Conservation (phyloP, 2,888 invertebrate species). For the Agrotis clavis region DNA sequence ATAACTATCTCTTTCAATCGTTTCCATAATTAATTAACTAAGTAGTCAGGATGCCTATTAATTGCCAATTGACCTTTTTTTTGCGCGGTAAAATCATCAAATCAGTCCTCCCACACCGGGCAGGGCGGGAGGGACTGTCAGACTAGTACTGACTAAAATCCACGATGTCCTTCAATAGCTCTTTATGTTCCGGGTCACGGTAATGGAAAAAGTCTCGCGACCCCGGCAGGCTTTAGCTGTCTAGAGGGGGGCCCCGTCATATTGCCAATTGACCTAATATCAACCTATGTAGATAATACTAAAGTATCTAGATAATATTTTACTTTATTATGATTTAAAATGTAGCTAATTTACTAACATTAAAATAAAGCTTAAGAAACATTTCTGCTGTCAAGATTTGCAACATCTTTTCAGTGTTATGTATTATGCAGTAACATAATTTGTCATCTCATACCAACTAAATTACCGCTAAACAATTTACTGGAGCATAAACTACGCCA, state of each 20-base stretch:
- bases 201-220: too few species aligned
- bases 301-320: slow-evolving; percentile 1
- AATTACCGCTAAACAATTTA: slow-evolving; percentile 47
- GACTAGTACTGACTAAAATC: too few species aligned
- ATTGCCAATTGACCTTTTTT: too few species aligned
- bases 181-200: too few species aligned
- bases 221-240: too few species aligned
- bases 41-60: neutral
- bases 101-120: too few species aligned
- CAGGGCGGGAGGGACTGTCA: too few species aligned
- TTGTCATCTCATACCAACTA: slow-evolving; percentile 46
- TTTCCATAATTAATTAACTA: neutral
- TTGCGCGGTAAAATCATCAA: too few species aligned
- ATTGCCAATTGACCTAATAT: neutral
- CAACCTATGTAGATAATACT: neutral
- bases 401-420: slow-evolving; percentile 6
- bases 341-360: neutral
- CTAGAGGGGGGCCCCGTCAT: too few species aligned
- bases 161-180: too few species aligned
- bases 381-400: neutral
- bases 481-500: slow-evolving; percentile 57
- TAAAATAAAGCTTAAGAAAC: neutral
- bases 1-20: neutral
- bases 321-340: neutral
- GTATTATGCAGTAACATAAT: slow-evolving; percentile 28